Percentiles rank a stretch among this genome's conserved stretches.
These are phyloP conservation scores for Synanthedon vespiformis DNA, from an alignment of 2,888 invertebrate species.

Conservation along the genomic window DNA sequence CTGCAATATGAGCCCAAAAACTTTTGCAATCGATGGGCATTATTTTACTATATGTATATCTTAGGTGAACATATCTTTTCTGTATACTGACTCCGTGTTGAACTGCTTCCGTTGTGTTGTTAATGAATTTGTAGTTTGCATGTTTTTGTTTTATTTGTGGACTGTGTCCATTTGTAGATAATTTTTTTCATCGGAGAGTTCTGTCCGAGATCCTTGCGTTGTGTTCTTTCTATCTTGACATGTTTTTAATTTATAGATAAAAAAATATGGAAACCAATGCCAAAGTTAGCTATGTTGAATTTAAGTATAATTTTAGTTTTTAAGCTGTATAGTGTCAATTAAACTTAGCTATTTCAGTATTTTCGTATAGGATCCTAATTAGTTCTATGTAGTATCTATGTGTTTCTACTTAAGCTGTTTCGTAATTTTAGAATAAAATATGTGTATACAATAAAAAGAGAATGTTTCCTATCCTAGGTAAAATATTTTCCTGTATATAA, in stretches of 20 bases:
- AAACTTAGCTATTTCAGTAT: conserved; percentile 59
- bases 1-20: conserved; percentile 60
- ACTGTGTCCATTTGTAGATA: conserved; percentile 24
- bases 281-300: conserved; percentile 71
- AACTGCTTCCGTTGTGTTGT: conserved; percentile 49
- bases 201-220: conserved; percentile 37
- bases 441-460: conserved; percentile 54
- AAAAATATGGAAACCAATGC: conserved; percentile 66
- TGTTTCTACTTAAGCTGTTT: conserved; percentile 56
- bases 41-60: conserved; percentile 31
- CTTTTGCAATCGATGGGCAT: conserved; percentile 53
- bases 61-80: conserved; percentile 57
- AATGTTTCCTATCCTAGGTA: conserved; percentile 64
- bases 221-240: conserved; percentile 50
- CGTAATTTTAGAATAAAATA: conserved; percentile 48
- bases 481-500: conserved; percentile 53
- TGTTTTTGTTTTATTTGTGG: conserved; percentile 40
- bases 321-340: conserved; percentile 70
- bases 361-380: conserved; percentile 55
- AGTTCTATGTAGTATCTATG: conserved; percentile 49
- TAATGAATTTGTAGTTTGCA: conserved; percentile 40
- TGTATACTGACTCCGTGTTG: conserved; percentile 40
- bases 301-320: conserved; percentile 53
- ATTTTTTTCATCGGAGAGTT: not conserved
- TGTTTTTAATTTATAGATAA: conserved; percentile 59